Base-by-base conservation (phyloP, 2,797 vertebrate genomes). In the Onychomys torridus region DNA sequence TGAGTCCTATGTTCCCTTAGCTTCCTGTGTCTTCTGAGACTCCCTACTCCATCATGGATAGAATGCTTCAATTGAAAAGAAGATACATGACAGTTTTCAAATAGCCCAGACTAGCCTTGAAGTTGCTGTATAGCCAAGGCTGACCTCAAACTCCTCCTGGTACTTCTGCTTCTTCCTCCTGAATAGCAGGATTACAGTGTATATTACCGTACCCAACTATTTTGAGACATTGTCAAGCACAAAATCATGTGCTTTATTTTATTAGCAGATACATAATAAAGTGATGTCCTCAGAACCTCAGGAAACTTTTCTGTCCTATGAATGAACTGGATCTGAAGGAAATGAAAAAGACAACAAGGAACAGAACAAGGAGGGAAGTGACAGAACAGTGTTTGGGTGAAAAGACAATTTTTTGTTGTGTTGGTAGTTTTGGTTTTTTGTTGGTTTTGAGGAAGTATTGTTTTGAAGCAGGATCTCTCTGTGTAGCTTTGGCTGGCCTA, bases 251-350 rank as follows among this genome's bases (percentile, higher is more conserved):
- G 55, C 34, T 94, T 61, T 92, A 59, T 76, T 76, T 87, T 90
- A 94, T 90, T n/a, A 94, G 86, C 37, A 91, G 57, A 89, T 34
- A 92, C 77, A 75, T 84, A 85, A 78, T 40, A 93, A 83, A 87
- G 29, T 76, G 57, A 84, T 92, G 71, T 69, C 61, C 76, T 55
- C 16, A 77, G 34, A 88, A 83, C 63, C 34, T 73, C 43, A 71
- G 73, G 37, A 88, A 27, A 7, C 43, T 96, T 87, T 87, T 27
- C 85, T 92, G 25, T 88, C 49, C n/a, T 69, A 63, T 61, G 40
- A n/a, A 93, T 63, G 21, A 81, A 4, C 32, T 75, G 5, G 27
- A 57, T 84, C 61, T 90, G 52, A 93, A 43, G 89, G n/a, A 40
- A 37, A 9, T 67, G 9, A 16, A n/a, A 81, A 57, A 34, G 13